A percentile compares a stretch with the other conserved stretches of the same genome.
Evolutionary conservation across 2,797 vertebrate species (phyloP).

Genomic region (Enteromius anoplus): DNA sequence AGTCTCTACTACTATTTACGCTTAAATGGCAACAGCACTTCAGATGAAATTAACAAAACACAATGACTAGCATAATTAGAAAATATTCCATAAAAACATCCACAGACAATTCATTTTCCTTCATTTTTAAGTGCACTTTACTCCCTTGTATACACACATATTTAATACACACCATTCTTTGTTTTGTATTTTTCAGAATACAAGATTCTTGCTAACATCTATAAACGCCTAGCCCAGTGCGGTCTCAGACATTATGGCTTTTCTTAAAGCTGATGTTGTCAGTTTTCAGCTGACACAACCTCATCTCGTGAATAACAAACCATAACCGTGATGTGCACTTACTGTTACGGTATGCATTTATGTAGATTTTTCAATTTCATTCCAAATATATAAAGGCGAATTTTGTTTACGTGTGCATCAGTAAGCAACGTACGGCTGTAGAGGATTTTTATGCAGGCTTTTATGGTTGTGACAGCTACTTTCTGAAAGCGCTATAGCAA

Average conservation of each 20-base stretch:
- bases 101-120: too few species aligned
- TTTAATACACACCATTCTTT: neutral
- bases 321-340: neutral
- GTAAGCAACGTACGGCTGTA: neutral
- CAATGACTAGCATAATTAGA: too few species aligned
- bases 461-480: slow-evolving; percentile 17
- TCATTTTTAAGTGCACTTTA: too few species aligned
- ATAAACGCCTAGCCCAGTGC: neutral
- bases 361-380: slow-evolving; percentile 16
- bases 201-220: neutral
- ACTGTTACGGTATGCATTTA: neutral
- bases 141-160: too few species aligned
- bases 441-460: slow-evolving; percentile 4
- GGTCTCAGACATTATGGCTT: neutral
- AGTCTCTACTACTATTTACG: too few species aligned
- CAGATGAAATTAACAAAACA: too few species aligned
- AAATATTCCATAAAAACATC: too few species aligned
- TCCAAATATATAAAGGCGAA: neutral
- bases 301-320: neutral
- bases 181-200: neutral
- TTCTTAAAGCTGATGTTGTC: neutral
- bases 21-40: too few species aligned
- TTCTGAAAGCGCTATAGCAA: neutral
- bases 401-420: neutral
- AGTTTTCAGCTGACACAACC: neutral